Base-by-base conservation (phyloP, 1,140 invertebrate genomes). In the Panonychus citri region DNA sequence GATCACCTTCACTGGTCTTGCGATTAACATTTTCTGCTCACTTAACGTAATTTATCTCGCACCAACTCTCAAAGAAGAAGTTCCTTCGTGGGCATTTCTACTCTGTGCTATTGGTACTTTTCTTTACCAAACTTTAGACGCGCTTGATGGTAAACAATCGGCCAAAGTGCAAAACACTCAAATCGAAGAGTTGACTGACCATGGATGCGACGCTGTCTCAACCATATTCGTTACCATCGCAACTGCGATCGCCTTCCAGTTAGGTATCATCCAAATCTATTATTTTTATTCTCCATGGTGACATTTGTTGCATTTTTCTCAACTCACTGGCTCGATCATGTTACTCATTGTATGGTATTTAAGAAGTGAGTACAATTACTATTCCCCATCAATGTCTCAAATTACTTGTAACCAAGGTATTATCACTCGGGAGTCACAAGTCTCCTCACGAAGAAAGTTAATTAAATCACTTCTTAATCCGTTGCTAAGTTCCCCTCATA, bases 251-350 rank as follows among this genome's bases (percentile, higher is more conserved):
- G 82, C 89, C 50, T 80, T 94, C 54, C 82, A 88, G 65, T 71
- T 96, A 56, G 94, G 93, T 76, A 81, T 64, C 81, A 85, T 69
- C 87, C 88, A 28, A 80, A 80, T 46, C 85, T 87, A 79, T 83
- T 96, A 77, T 88, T 96, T 73, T 84, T 89, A 67, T 82, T 85
- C 71, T 86, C 84, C 71, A 88, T 96, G 67, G 81, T 83, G 70
- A 87, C 88, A 19, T 83, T 93, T 70, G 82, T 83, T 15, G 70
- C 97, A 49, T 99, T 98, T 72, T 99, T 98, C 71, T 86, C 84
- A 70, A 93, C 94, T 3, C 94, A 99, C 71, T 99, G 94, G 94
- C 90, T 95, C 68, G 91, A 90, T 0, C 98, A 97, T 73, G 90
- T 96, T 25, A 94, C 72, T 73, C 83, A 83, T 54, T 81, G 85